These are phyloP conservation scores for Peromyscus californicus DNA, from an alignment of 2,113 vertebrate species.

Conservation along the genomic window DNA sequence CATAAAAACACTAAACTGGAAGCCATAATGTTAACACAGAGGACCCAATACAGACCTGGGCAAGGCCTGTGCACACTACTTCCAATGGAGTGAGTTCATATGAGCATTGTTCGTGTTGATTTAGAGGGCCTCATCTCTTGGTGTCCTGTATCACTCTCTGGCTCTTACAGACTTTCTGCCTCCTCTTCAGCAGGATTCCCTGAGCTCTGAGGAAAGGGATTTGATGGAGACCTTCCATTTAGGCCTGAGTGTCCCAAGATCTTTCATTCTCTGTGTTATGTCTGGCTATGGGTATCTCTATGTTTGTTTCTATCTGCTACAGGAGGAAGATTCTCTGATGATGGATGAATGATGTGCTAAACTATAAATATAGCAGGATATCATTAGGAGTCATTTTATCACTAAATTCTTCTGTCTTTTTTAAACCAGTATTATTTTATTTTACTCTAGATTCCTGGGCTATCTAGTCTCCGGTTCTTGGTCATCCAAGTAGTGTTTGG, in stretches of 20 bases:
- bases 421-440: not conserved
- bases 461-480: too few species aligned
- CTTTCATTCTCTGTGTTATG: not conserved
- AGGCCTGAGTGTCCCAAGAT: not conserved
- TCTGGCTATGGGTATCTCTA: not conserved
- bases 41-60: not conserved
- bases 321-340: not conserved
- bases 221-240: not conserved
- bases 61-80: not conserved
- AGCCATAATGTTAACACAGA: too few species aligned
- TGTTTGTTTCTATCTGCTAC: not conserved
- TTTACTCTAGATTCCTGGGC: not conserved
- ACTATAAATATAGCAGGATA: not conserved
- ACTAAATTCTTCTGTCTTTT: not conserved
- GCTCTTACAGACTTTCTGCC: not conserved
- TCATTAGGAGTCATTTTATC: not conserved
- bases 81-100: not conserved
- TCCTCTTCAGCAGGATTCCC: not conserved
- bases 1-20: too few species aligned
- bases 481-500: not conserved
- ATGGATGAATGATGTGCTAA: not conserved
- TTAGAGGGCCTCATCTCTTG: not conserved
- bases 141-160: not conserved
- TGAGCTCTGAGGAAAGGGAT: not conserved
- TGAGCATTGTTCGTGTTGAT: not conserved